Conservation (phyloP, 2,113 vertebrate species). For the Rhombomys opimus region DNA sequence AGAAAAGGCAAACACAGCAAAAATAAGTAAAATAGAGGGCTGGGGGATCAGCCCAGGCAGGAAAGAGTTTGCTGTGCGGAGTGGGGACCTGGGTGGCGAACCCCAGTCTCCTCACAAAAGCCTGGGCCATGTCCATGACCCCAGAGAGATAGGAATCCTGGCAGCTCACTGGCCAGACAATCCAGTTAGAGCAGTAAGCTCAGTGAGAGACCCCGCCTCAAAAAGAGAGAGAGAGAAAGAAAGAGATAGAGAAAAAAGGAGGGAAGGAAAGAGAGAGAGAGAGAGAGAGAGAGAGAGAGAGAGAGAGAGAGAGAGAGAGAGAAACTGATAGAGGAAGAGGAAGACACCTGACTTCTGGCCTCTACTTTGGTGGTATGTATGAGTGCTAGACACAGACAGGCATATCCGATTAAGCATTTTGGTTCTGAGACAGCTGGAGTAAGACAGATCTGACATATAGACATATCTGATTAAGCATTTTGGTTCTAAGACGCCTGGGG, state of each 20-base stretch:
- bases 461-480: not conserved
- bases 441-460: not conserved
- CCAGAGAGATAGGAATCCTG: not conserved
- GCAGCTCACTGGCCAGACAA: not conserved
- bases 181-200: not conserved
- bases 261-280: not conserved
- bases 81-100: not conserved
- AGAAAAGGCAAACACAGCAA: slow-evolving; percentile 33
- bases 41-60: too few species aligned
- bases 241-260: not conserved
- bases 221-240: not conserved
- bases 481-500: not conserved
- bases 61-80: not conserved
- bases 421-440: not conserved
- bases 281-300: not conserved
- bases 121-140: too few species aligned
- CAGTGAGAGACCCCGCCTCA: not conserved
- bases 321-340: not conserved
- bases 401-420: not conserved
- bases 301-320: not conserved
- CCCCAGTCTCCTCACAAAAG: not conserved
- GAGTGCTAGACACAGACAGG: not conserved
- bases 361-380: not conserved
- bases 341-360: not conserved
- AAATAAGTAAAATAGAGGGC: not conserved